These are phyloP conservation scores for Enteromius trimaculatus DNA, from an alignment of 2,797 vertebrate genomes.

Conservation along the genomic window DNA sequence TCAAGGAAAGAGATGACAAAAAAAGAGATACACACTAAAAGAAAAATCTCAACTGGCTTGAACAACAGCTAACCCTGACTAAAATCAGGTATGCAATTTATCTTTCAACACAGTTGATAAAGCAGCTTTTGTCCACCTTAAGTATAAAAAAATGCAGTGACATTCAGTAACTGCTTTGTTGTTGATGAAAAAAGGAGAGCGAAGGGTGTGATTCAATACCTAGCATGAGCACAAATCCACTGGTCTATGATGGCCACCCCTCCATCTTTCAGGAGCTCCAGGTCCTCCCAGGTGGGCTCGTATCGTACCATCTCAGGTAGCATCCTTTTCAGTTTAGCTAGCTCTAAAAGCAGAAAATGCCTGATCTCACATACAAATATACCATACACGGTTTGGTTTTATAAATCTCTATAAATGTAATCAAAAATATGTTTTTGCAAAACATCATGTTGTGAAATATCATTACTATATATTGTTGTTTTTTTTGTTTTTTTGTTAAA, in stretches of 20 bases:
- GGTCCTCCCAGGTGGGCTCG: slow-evolving; percentile 85
- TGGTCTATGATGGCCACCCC: slow-evolving; percentile 97
- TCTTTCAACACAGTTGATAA: slow-evolving; percentile 1
- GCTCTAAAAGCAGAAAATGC: slow-evolving; percentile 74
- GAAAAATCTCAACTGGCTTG: not conserved
- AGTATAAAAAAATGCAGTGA: not conserved
- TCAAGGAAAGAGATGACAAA: not conserved
- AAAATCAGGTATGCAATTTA: not conserved
- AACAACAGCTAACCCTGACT: slow-evolving; percentile 14
- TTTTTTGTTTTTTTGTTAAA: too few relatives aligned
- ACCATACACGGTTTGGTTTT: not conserved
- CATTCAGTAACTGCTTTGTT: not conserved
- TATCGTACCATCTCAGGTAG: slow-evolving; percentile 90
- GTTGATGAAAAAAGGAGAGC: not conserved
- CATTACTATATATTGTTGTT: not conserved
- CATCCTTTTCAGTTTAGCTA: slow-evolving; percentile 80
- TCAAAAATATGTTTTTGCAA: not conserved
- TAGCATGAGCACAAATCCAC: slow-evolving; percentile 95
- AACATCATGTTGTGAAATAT: not conserved
- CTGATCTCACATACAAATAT: not conserved
- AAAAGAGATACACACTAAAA: not conserved
- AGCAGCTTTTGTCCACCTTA: not conserved
- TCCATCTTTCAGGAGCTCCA: slow-evolving; percentile 91
- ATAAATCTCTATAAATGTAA: not conserved
- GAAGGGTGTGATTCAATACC: slow-evolving; percentile 71